Conservation (phyloP, 2,113 vertebrate genomes). For the Cheirogaleus medius region DNA sequence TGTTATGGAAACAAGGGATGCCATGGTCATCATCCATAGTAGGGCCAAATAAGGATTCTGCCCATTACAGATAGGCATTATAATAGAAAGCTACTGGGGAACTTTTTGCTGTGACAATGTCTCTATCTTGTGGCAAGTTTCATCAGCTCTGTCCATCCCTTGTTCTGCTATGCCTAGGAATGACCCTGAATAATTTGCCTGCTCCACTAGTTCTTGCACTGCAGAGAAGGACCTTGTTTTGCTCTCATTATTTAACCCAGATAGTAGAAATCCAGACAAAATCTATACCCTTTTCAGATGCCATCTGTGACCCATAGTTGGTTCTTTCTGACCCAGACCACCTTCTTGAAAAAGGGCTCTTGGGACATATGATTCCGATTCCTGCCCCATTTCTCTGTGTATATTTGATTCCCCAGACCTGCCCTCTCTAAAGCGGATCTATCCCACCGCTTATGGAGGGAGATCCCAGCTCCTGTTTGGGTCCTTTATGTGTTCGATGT, state of each 20-base stretch:
- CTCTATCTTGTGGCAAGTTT: not conserved
- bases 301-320: not conserved
- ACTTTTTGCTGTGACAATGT: not conserved
- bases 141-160: not conserved
- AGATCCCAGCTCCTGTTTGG: not conserved
- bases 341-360: not conserved
- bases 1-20: slow-evolving; percentile 49
- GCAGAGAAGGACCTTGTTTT: not conserved
- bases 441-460: not conserved
- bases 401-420: not conserved
- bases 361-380: not conserved
- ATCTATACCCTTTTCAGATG: not conserved
- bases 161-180: not conserved
- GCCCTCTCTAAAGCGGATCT: not conserved
- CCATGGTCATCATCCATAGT: not conserved
- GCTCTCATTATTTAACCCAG: not conserved
- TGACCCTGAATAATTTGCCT: not conserved
- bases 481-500: not conserved
- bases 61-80: not conserved
- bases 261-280: not conserved
- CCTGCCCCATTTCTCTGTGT: not conserved
- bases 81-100: not conserved
- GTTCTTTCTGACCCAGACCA: not conserved
- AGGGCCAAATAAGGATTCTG: not conserved
- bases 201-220: not conserved